Evolutionary conservation across 2,888 invertebrate genomes (phyloP), one percentile per base, ranked within the genome.

Genomic region (Heliconius erato): DNA sequence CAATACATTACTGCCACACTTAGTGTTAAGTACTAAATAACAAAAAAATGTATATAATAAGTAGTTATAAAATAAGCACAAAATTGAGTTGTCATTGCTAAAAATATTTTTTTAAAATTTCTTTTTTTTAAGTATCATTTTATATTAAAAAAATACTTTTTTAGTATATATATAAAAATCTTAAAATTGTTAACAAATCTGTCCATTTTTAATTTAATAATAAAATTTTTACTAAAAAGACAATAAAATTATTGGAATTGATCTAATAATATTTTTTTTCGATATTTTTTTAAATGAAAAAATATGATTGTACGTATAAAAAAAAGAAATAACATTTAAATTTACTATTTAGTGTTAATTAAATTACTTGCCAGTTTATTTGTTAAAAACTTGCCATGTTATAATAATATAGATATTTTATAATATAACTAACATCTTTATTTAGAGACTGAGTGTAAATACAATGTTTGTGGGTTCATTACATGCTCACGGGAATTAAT

Each of bases 191-290:
- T 54, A 63, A 59, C 32, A 59, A 35, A 59, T 59, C 59, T 71
- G 74, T 76, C 74, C 74, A 76, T 76, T 59, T 76, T 35, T 59
- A n/a, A 14, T 76, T 59, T 35, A 35, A 59, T 63, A n/a, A 63
- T n/a, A 59, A 2, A n/a, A 2, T 44, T 44, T n/a, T 14, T 26
- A 44, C 12, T n/a, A 59, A 59, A 59, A 76, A n/a, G 74, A 76
- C 74, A 76, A 76, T 76, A 76, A 54, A 76, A n/a, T 35, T 59
- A 32, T 32, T 59, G 59, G 74, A 59, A 59, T 76, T 76, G 35
- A 59, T 35, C 40, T 71, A 35, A 59, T 12, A n/a, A 59, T 59
- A 32, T 74, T 23, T 12, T n/a, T 23, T 32, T 23, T n/a, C n/a
- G 26, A 26, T n/a, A 26, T 72, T 26, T 69, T 67, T 28, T 67